Conservation (phyloP, 1,140 invertebrate genomes). For the Phocides pigmalion region DNA sequence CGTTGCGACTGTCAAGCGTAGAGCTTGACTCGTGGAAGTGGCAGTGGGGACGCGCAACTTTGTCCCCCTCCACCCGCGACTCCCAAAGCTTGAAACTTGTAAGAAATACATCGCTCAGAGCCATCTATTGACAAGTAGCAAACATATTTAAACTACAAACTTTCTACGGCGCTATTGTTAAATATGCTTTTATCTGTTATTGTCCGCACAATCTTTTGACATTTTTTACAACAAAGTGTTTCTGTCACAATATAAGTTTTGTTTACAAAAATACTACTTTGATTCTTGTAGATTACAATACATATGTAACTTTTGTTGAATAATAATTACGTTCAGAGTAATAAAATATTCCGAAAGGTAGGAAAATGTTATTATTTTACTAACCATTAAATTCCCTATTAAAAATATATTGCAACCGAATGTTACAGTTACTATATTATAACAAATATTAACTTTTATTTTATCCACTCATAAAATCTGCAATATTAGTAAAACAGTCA, state of each 20-base stretch:
- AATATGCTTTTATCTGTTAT: slow-evolving; percentile 14
- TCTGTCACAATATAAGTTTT: not conserved
- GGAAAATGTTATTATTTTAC: too few species aligned
- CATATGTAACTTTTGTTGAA: too few species aligned
- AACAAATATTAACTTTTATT: too few species aligned
- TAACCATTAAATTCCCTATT: too few species aligned
- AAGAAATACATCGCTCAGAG: slow-evolving; percentile 42
- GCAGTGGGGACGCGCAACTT: slow-evolving; percentile 68
- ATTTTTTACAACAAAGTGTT: not conserved
- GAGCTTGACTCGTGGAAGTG: slow-evolving; percentile 69
- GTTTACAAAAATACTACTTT: too few species aligned
- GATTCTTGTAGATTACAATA: too few species aligned
- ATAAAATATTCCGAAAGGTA: too few species aligned
- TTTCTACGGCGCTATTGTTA: slow-evolving; percentile 2
- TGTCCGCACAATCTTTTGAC: not conserved
- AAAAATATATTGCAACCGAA: too few species aligned
- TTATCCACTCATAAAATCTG: too few species aligned
- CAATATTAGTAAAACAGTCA: too few species aligned
- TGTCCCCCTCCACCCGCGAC: slow-evolving; percentile 49
- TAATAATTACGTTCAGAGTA: too few species aligned
- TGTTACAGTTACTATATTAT: too few species aligned
- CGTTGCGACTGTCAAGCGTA: slow-evolving; percentile 75
- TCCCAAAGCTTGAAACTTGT: slow-evolving; percentile 59
- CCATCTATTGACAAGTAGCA: slow-evolving; percentile 71
- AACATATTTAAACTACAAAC: slow-evolving; percentile 16